Base-by-base conservation (phyloP, 2,888 invertebrate genomes). In the Rapana venosa region DNA sequence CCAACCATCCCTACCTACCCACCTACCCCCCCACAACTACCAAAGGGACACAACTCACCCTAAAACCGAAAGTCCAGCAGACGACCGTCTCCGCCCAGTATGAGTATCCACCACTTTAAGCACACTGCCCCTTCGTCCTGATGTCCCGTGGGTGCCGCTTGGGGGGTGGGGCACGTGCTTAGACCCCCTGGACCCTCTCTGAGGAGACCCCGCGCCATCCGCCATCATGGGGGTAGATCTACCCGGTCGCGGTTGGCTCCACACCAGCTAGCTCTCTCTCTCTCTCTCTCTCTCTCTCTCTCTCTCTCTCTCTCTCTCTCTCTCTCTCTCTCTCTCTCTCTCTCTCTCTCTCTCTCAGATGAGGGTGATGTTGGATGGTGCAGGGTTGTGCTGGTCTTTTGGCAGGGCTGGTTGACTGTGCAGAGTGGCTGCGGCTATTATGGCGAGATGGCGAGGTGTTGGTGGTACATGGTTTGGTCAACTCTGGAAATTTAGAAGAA, bases 211-310 rank as follows among this genome's bases (percentile, higher is more conserved):
- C 5, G 30, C 56, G 20, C 47, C 36, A 26, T 85, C 84, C 0
- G 84, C 84, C 84, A 85, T 85, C 20, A n/a, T 74, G 61, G 61
- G 15, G 15, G 61, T 61, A 47, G 47, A n/a, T n/a, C 26, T n/a
- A n/a, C 74, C 26, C 26, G 74, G 58, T 8, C 6, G 11, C 15
- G 58, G 11, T 26, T 74, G 17, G 13, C 74, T 74, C 74, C 22
- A 22, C 74, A 22, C 74, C 26, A 8, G n/a, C 77, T 79, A 6
- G 6, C 30, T 30, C 77, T 79, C 32, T 79, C 30, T 79, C 32
- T 79, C 77, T 79, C 32, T 79, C 77, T 79, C 32, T 79, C 32
- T 79, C 77, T 79, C 77, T 79, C 32, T 79, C 77, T 30, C 32
- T 79, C 77, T 30, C 32, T 79, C 77, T 17, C 32, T 32, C 77